These are phyloP conservation scores for Sebastiscus tertius DNA, from an alignment of 2,797 vertebrate species.

Conservation along the genomic window DNA sequence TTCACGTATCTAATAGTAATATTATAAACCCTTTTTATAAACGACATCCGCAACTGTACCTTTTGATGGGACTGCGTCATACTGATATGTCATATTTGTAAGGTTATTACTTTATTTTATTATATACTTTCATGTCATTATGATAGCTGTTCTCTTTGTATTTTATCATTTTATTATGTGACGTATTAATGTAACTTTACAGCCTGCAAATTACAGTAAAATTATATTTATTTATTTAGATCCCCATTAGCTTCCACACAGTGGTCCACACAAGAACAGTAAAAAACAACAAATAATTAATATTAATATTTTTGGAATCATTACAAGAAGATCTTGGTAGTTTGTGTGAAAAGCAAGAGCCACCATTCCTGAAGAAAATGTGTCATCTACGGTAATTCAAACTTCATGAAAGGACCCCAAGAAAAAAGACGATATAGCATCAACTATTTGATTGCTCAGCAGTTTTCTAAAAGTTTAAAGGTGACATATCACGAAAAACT, in stretches of 20 bases:
- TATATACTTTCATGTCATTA: background rate
- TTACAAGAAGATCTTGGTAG: background rate
- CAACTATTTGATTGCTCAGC: background rate
- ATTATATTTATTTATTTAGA: background rate
- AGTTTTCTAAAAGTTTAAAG: background rate
- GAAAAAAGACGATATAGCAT: background rate
- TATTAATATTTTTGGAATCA: background rate
- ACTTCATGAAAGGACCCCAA: background rate
- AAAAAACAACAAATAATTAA: too few species aligned
- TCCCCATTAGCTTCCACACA: background rate
- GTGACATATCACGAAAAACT: too few species aligned
- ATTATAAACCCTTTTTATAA: background rate
- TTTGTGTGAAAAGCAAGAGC: background rate
- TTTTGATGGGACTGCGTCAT: background rate
- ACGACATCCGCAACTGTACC: background rate
- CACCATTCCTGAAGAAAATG: background rate
- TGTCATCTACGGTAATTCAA: background rate
- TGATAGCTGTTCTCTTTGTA: background rate
- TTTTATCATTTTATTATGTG: background rate
- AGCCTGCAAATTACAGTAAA: accelerated
- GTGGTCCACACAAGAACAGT: background rate
- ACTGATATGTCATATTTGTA: background rate
- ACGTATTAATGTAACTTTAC: background rate
- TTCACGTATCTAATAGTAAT: background rate
- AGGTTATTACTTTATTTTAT: background rate